Percentiles rank a stretch among this genome's conserved stretches.
Conservation (phyloP, 2,113 vertebrate genomes). For the Osmerus eperlanus region DNA sequence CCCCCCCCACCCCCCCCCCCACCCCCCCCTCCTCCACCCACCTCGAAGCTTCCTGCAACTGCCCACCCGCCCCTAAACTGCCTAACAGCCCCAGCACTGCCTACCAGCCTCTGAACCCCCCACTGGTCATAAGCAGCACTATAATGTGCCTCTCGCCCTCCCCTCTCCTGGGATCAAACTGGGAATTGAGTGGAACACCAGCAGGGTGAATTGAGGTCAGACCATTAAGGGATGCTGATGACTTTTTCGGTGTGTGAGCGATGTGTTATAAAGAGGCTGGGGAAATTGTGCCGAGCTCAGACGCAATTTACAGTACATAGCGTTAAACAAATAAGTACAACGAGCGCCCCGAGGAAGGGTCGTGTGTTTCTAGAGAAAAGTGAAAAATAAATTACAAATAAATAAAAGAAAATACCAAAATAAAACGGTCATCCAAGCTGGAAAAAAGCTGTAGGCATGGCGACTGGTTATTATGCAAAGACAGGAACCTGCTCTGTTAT, state of each 20-base stretch:
- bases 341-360: neutral
- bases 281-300: neutral
- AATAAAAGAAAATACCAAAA: neutral
- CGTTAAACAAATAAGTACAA: constrained; percentile 1
- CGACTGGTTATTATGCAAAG: constrained; percentile 30
- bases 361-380: neutral
- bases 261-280: neutral
- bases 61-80: neutral
- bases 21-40: neutral
- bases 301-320: neutral
- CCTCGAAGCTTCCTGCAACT: constrained; percentile 16
- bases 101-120: neutral
- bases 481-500: neutral
- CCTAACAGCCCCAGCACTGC: neutral
- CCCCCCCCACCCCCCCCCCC: no score
- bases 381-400: no score
- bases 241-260: neutral
- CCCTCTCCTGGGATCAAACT: neutral
- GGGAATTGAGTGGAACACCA: neutral
- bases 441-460: neutral
- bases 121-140: neutral
- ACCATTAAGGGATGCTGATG: neutral
- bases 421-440: constrained; percentile 1
- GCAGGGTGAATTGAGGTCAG: constrained; percentile 1
- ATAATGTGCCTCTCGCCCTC: no score